Percentiles rank a stretch among this genome's conserved stretches.
These are phyloP conservation scores for Sipha maydis DNA, from an alignment of 2,888 invertebrate species.

Conservation along the genomic window DNA sequence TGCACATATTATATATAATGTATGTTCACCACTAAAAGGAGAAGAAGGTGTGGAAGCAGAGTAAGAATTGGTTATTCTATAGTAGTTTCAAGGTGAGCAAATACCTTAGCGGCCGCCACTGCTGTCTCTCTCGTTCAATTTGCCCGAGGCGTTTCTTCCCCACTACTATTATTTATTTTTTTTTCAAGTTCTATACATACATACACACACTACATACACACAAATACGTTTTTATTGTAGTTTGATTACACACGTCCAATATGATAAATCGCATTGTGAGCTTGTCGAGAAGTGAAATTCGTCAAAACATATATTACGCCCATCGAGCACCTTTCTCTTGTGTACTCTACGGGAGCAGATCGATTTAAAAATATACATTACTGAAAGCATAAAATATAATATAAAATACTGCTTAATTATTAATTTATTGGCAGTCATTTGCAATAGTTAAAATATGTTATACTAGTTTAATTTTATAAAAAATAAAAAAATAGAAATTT, in stretches of 20 bases:
- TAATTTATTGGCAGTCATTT: not conserved
- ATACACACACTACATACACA: not conserved
- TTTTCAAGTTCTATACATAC: conserved; percentile 15
- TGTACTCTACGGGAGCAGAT: conserved; percentile 37
- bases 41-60: conserved; percentile 56
- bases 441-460: not conserved
- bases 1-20: conserved; percentile 17
- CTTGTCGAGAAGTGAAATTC: conserved; percentile 60
- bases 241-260: conserved; percentile 57
- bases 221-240: conserved; percentile 44
- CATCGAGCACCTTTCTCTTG: conserved; percentile 28
- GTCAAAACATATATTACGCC: conserved; percentile 44
- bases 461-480: not conserved
- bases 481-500: not conserved
- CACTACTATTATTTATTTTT: conserved; percentile 24
- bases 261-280: conserved; percentile 52
- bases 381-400: not conserved
- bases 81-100: conserved; percentile 60
- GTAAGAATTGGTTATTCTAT: conserved; percentile 53
- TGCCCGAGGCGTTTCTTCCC: conserved; percentile 47
- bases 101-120: conserved; percentile 49
- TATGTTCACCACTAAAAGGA: conserved; percentile 41
- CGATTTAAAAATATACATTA: conserved; percentile 23
- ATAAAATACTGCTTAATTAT: not conserved
- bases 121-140: conserved; percentile 35